These are phyloP conservation scores for Hypotaenidia philippensis DNA, from an alignment of 2,797 vertebrate species.

Conservation along the genomic window DNA sequence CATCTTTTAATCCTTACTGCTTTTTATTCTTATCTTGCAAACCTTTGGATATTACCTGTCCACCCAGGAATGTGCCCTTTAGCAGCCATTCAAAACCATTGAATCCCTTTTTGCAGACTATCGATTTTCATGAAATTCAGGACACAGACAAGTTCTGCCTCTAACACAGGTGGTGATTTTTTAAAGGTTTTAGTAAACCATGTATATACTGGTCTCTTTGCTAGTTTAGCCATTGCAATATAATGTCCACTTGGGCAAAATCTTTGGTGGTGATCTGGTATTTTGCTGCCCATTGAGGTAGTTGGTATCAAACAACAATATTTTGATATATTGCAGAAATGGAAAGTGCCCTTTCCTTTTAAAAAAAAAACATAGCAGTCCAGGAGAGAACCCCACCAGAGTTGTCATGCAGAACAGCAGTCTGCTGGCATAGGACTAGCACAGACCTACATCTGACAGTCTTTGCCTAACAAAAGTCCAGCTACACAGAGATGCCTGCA, in stretches of 20 bases:
- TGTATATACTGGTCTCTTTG: not conserved
- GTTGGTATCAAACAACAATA: not conserved
- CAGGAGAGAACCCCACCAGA: not conserved
- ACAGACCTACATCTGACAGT: not conserved
- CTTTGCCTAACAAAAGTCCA: not conserved
- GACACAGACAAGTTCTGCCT: not conserved
- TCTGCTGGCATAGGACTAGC: not conserved
- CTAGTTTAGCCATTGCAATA: not conserved
- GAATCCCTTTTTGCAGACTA: not conserved
- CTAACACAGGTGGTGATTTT: not conserved
- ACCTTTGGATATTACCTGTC: not conserved
- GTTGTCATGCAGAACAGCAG: not conserved
- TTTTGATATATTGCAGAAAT: not conserved
- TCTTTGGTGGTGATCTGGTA: not conserved
- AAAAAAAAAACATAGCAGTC: not conserved
- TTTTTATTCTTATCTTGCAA: not conserved
- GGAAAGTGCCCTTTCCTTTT: not conserved
- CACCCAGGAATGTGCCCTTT: not conserved
- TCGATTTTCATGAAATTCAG: not conserved
- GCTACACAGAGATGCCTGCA: conserved; percentile 25
- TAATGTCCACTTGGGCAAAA: not conserved
- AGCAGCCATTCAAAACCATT: not conserved
- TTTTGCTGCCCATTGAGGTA: not conserved
- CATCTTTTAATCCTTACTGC: not conserved
- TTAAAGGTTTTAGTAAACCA: not conserved